Base-by-base conservation (phyloP, 2,113 vertebrate genomes). In the Nyctibius bracteatus region DNA sequence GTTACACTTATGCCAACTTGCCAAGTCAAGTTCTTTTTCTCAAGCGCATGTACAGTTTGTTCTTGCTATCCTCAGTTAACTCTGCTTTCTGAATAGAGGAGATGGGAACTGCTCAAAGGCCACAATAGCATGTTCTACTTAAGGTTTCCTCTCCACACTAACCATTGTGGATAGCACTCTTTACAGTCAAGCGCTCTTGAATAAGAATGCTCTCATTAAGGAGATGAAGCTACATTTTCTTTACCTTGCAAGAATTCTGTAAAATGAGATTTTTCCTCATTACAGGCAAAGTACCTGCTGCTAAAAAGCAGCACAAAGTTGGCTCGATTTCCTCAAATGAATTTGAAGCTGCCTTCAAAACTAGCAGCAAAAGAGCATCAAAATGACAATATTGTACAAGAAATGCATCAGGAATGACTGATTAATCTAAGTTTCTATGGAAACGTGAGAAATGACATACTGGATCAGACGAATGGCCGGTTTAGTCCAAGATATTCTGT, bases 1-100 rank as follows among this genome's bases (percentile, higher is more conserved):
- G 96, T 88, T 96, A 94, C 95, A 86, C 93, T 97, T 89, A 96
- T 81, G 96, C 96, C 95, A 96, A 96, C 95, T 96, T 97, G 97
- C 97, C 97, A 97, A 97, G 95, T 95, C 97, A 96, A 96, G 97
- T 97, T 94, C 97, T 97, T 96, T 95, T 97, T 97, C 96, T 97
- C 94, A 88, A 97, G 92, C 81, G 68, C 96, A 94, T 97, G 96
- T 96, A 96, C 97, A 95, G 92, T 92, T 85, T 96, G 95, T 97
- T 96, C 95, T 96, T 86, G 95, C 95, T 97, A 95, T 96, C 95
- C 93, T 95, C 90, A 77, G 87, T 95, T 96, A 97, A 96, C 93
- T 95, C 92, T 80, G 80, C 88, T 65, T 57, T 92, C 85, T 97
- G 97, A 97, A 97, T 97, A 97, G 97, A 81, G 92, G 97, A 97